Base-by-base conservation (phyloP, 2,888 invertebrate genomes). In the Troilus luridus region DNA sequence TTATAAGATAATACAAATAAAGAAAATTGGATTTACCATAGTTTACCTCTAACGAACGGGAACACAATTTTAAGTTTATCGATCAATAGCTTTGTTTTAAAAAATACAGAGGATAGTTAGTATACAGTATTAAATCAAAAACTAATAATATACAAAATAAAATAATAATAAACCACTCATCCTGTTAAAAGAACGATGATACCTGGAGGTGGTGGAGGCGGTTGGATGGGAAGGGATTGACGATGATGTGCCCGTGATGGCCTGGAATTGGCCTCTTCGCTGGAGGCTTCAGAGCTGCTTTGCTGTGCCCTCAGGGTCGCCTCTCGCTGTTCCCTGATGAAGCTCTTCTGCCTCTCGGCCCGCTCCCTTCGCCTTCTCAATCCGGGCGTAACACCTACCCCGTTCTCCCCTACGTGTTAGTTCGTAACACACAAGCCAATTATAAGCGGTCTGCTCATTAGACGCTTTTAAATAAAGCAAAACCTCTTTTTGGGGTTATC, bases 271-370 rank as follows among this genome's bases (percentile, higher is more conserved):
- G 90, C 77, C 19, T 90, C 90, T 58, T 90, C 90, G 12, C 90
- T 85, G 1, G 90, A 90, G 59, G 88, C 77, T 9, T 60, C 88
- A 0, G 91, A 91, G 58, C 88, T 81, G 64, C 58, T 90, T 17
- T 54, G 72, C 21, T 89, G 90, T 58, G 64, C 91, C 56, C 88
- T 60, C 9, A 91, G 59, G 6, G 91, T 90, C 21, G 91, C 91
- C 81, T 92, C 92, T 54, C 91, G 81, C 94, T 97, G 98, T 93
- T 98, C 97, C 93, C 96, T 96, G 93, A 97, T 96, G 93, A 98
- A 97, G 93, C 97, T 97, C 91, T 97, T 96, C 94, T 98, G 98
- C 92, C 98, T 95, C 93, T 98, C 97, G 88, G 96, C 97, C 92
- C 98, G 95, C 93, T 93, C 93, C 92, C 98, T 95, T 92, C 98